A percentile compares a stretch with the other conserved stretches of the same genome.
phyloP scores from a whole-genome alignment of 1,140 invertebrate species.

The Diabrotica undecimpunctata region DNA sequence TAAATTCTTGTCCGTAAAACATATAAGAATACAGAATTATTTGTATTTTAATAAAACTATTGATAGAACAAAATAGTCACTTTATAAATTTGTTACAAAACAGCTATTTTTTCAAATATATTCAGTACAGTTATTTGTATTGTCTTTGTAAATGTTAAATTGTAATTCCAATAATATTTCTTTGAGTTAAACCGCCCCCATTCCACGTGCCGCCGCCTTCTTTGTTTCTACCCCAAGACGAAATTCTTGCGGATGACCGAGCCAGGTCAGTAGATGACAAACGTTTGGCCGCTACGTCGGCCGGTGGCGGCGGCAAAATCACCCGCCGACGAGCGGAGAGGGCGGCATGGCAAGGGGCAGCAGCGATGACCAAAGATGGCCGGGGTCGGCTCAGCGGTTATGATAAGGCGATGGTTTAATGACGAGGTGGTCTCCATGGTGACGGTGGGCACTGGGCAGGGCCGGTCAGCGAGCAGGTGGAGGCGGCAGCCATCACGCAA shows the following conservation, averaged over 20 bases:
- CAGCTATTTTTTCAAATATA: no score
- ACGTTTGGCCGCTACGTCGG: slow-evolving; percentile 11
- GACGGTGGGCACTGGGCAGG: slow-evolving; percentile 48
- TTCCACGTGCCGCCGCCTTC: neutral
- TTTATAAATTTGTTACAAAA: no score
- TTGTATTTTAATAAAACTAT: no score
- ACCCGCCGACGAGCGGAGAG: slow-evolving; percentile 19
- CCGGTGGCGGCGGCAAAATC: slow-evolving; percentile 16
- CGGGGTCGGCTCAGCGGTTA: slow-evolving; percentile 48
- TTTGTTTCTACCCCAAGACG: slow-evolving; percentile 12
- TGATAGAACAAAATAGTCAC: no score
- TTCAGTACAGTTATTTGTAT: no score
- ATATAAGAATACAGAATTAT: no score
- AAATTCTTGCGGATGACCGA: slow-evolving; percentile 15
- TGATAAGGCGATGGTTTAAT: slow-evolving; percentile 54
- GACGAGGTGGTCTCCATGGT: slow-evolving; percentile 50
- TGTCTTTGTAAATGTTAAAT: no score
- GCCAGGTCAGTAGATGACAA: slow-evolving; percentile 14
- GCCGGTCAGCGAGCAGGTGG: slow-evolving; percentile 44
- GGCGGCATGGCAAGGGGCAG: slow-evolving; percentile 20
- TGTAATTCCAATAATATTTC: neutral
- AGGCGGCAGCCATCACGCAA: slow-evolving; percentile 47
- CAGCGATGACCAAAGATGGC: slow-evolving; percentile 51
- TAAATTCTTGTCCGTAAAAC: no score
- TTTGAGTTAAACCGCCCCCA: neutral